phyloP scores from a whole-genome alignment of 2,888 invertebrate species.

The Gasteruption jaculator region DNA sequence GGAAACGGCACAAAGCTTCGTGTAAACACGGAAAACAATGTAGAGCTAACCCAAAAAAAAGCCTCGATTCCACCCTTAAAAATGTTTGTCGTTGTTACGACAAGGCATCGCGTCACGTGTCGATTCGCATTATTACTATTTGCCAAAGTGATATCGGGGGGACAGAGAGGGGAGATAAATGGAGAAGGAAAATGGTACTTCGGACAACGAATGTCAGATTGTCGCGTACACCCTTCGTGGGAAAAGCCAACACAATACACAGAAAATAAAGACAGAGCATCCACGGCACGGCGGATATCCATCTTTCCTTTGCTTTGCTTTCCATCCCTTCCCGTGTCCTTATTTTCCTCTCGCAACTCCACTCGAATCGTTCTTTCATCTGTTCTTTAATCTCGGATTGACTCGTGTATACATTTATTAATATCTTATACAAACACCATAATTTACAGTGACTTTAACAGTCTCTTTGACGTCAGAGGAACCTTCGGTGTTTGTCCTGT shows the following conservation, averaged over 20 bases:
- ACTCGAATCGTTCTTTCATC: slow-evolving; percentile 23
- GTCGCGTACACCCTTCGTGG: slow-evolving; percentile 38
- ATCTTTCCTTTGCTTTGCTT: too few species aligned
- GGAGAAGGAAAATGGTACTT: slow-evolving; percentile 8
- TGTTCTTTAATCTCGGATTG: slow-evolving; percentile 48
- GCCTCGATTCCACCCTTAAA: too few species aligned
- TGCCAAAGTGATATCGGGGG: slow-evolving; percentile 39
- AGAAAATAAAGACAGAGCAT: slow-evolving; percentile 51
- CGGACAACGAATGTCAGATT: slow-evolving; percentile 12
- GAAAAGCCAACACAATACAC: slow-evolving; percentile 49
- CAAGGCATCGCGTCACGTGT: slow-evolving; percentile 48
- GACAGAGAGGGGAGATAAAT: slow-evolving; percentile 21
- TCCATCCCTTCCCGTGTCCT: too few species aligned
- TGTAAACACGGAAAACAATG: too few species aligned
- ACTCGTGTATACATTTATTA: slow-evolving; percentile 53
- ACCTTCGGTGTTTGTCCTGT: slow-evolving; percentile 12
- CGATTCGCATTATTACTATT: slow-evolving; percentile 51
- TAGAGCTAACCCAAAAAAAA: too few species aligned
- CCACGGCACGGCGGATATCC: slow-evolving; percentile 39
- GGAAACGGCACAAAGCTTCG: too few species aligned
- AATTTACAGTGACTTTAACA: slow-evolving; percentile 37
- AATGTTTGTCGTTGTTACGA: slow-evolving; percentile 40
- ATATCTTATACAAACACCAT: slow-evolving; percentile 52
- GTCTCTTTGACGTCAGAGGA: too few species aligned
- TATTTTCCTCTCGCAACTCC: too few species aligned